These are phyloP conservation scores for Venusia cambrica DNA, from an alignment of 2,888 invertebrate species.

Conservation along the genomic window DNA sequence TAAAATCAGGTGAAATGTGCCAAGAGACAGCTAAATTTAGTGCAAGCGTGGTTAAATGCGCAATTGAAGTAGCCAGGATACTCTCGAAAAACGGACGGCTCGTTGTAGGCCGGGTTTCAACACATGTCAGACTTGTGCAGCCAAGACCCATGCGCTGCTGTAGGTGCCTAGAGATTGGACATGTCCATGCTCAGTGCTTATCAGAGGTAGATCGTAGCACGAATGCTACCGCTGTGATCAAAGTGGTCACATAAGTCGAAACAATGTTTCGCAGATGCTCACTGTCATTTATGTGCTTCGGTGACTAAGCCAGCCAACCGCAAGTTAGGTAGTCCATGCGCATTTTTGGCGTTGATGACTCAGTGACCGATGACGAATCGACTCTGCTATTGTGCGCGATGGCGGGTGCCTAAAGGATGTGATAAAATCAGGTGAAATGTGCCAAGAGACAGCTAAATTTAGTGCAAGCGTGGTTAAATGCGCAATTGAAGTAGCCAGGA, in stretches of 20 bases:
- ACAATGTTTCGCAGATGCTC: neutral
- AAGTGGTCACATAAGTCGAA: slow-evolving; percentile 2
- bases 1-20: neutral
- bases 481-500: slow-evolving; percentile 2
- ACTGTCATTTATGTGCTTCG: slow-evolving; percentile 2
- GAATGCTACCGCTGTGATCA: slow-evolving; percentile 3
- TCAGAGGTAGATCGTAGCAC: slow-evolving; percentile 2
- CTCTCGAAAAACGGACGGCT: neutral
- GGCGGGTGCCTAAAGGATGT: neutral
- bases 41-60: neutral
- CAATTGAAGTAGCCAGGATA: slow-evolving; percentile 1
- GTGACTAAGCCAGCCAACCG: neutral
- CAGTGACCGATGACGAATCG: neutral
- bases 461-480: neutral
- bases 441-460: neutral
- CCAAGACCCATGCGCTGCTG: slow-evolving; percentile 5
- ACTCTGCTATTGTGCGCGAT: neutral
- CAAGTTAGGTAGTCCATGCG: neutral
- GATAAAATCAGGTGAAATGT: neutral
- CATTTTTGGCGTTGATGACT: slow-evolving; percentile 14
- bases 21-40: neutral
- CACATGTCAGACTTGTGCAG: neutral
- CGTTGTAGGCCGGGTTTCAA: neutral
- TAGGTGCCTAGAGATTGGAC: slow-evolving; percentile 3
- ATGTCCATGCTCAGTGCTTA: slow-evolving; percentile 1